Conservation (phyloP, 2,113 vertebrate genomes). For the Hyperopisus bebe region DNA sequence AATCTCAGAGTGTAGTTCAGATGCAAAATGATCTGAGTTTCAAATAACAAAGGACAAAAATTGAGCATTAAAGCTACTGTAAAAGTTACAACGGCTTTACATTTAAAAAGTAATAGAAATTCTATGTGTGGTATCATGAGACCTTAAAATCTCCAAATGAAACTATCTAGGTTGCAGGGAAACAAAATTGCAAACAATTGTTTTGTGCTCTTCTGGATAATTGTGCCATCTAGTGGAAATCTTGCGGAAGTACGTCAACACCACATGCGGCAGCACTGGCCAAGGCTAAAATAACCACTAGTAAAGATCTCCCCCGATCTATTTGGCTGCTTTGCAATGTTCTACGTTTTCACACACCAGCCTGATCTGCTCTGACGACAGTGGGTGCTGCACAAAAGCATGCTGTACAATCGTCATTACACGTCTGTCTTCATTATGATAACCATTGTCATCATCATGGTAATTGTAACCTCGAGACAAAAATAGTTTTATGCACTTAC, state of each 20-base stretch:
- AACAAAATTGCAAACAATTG: neutral
- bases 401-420: slow-evolving; percentile 34
- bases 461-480: slow-evolving; percentile 43
- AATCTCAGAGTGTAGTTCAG: neutral
- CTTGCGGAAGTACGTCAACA: neutral
- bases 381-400: slow-evolving; percentile 39
- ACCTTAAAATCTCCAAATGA: neutral
- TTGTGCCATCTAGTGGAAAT: neutral
- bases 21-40: neutral
- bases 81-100: neutral
- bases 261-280: neutral
- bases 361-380: slow-evolving; percentile 37
- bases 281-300: neutral
- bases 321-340: neutral
- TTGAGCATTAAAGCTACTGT: neutral
- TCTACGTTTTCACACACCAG: neutral
- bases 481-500: slow-evolving; percentile 48
- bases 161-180: neutral
- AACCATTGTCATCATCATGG: slow-evolving; percentile 21
- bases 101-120: neutral
- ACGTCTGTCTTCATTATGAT: slow-evolving; percentile 18
- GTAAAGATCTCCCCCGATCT: neutral
- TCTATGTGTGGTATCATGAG: neutral
- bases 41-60: neutral
- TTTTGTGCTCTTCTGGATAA: slow-evolving; percentile 1